A percentile compares a stretch with the other conserved stretches of the same genome.
Evolutionary conservation across 2,113 vertebrate species (phyloP).

Genomic region (Calyptomena viridis): DNA sequence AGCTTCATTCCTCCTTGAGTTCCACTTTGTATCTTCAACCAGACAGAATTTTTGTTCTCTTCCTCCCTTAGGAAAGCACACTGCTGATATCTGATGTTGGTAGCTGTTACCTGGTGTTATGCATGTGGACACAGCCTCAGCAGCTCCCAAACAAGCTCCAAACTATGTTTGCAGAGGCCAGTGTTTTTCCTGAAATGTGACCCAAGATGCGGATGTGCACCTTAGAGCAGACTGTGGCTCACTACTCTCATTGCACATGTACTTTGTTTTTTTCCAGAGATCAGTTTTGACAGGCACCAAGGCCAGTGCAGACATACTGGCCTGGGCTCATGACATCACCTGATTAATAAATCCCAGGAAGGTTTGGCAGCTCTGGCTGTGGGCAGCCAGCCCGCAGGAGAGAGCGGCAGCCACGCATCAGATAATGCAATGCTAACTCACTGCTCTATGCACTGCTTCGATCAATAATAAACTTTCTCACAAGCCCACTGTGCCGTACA

Average conservation of each 20-base stretch:
- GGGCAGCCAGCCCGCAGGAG: background rate
- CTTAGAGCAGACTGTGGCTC: background rate
- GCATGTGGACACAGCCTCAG: background rate
- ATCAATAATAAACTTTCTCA: background rate
- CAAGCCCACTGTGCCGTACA: background rate
- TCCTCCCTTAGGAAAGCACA: background rate
- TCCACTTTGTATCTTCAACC: background rate
- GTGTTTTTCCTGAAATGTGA: fast-evolving
- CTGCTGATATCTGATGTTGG: background rate
- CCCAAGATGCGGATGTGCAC: fast-evolving
- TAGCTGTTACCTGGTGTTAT: fast-evolving
- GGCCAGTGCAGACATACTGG: conserved; percentile 15
- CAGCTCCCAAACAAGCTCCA: background rate
- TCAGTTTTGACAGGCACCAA: background rate
- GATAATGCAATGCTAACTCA: background rate
- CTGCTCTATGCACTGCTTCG: background rate
- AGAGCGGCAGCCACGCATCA: background rate
- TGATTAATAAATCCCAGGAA: conserved; percentile 18
- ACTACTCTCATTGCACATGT: background rate
- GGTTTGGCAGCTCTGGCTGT: background rate
- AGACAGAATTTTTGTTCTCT: background rate
- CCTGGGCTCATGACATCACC: conserved; percentile 20
- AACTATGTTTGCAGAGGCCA: background rate
- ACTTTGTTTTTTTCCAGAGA: background rate
- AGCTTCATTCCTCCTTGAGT: background rate